Conservation (phyloP, 2,113 vertebrate species). For the Tragelaphus strepsiceros region DNA sequence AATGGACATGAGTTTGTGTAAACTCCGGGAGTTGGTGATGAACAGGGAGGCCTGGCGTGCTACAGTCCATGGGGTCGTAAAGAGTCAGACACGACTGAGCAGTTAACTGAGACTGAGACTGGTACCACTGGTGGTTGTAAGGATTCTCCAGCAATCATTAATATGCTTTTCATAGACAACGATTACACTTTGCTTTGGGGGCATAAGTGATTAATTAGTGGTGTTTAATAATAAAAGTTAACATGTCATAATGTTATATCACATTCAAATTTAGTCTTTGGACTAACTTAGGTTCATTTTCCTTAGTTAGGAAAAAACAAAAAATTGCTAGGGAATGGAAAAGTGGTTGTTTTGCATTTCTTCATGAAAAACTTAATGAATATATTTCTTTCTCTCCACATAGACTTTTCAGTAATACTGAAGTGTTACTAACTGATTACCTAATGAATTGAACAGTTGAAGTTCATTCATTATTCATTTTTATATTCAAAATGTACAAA, state of each 20-base stretch:
- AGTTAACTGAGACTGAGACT: background rate
- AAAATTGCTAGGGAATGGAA: background rate
- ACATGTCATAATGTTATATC: background rate
- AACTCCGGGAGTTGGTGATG: background rate
- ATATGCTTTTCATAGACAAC: background rate
- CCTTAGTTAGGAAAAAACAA: background rate
- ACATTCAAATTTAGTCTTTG: background rate
- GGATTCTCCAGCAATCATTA: background rate
- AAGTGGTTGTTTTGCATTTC: background rate
- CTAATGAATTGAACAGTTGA: background rate
- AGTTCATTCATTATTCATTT: background rate
- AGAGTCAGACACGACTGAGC: background rate
- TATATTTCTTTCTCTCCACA: background rate
- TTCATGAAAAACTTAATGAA: background rate
- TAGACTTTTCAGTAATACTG: background rate
- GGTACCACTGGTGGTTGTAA: background rate
- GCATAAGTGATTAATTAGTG: background rate
- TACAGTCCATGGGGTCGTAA: background rate
- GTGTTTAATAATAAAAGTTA: background rate
- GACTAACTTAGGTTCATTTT: background rate
- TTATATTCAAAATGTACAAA: background rate
- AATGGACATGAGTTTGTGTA: background rate
- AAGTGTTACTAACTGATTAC: background rate
- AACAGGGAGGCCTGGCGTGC: fast-evolving
- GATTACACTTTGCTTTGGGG: background rate